phyloP scores from a whole-genome alignment of 2,797 vertebrate species.

The Acrossocheilus wenchowensis region DNA sequence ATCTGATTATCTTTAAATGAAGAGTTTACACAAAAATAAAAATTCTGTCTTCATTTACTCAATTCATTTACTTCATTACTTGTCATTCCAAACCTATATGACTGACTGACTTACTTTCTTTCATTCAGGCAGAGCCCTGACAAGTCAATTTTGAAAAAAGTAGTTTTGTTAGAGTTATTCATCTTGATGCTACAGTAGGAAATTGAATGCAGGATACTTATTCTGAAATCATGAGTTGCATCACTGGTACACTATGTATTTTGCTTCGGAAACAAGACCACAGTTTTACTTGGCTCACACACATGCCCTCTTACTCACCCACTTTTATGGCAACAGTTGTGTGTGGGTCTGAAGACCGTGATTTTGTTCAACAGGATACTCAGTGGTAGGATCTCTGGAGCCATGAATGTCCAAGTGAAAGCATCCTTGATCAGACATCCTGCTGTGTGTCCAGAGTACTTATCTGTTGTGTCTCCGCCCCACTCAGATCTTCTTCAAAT shows the following conservation, averaged over 20 bases:
- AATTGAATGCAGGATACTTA: not conserved
- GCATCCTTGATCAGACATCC: not conserved
- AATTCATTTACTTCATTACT: too few species aligned
- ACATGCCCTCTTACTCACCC: slow-evolving; percentile 15
- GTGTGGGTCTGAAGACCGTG: slow-evolving; percentile 42
- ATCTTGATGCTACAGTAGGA: not conserved
- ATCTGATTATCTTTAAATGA: not conserved
- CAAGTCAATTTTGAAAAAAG: not conserved
- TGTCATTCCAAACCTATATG: not conserved
- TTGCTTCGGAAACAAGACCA: slow-evolving; percentile 30
- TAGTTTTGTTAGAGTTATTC: not conserved
- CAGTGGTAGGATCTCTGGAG: slow-evolving; percentile 33
- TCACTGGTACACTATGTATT: slow-evolving; percentile 38
- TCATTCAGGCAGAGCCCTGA: not conserved
- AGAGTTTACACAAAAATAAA: not conserved
- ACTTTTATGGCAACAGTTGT: slow-evolving; percentile 34
- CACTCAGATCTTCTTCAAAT: not conserved
- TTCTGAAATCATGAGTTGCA: slow-evolving; percentile 22
- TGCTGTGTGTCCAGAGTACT: not conserved
- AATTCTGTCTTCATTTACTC: not conserved
- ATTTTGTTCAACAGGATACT: slow-evolving; percentile 40
- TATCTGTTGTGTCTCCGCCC: not conserved
- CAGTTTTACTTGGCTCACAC: slow-evolving; percentile 39
- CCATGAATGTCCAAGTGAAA: slow-evolving; percentile 16
- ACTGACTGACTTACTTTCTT: not conserved